These are phyloP conservation scores for Caracal caracal DNA, from an alignment of 2,113 vertebrate genomes.

Conservation along the genomic window DNA sequence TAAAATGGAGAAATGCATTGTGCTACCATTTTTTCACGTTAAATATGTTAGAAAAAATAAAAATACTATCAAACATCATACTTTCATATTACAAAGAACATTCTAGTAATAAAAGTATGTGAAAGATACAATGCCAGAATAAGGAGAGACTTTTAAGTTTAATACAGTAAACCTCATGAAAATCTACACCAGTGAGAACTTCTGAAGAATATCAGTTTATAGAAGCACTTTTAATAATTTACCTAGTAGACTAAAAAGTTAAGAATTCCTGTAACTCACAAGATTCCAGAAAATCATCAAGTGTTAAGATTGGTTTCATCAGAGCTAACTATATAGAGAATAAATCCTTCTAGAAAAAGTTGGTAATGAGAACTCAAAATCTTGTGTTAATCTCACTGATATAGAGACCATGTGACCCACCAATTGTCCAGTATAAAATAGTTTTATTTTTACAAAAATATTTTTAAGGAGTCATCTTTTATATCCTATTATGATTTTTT, in stretches of 20 bases:
- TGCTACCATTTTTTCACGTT: background rate
- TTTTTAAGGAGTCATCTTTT: background rate
- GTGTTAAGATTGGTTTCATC: background rate
- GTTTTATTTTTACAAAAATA: background rate
- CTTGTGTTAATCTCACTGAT: background rate
- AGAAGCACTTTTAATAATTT: background rate
- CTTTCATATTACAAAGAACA: background rate
- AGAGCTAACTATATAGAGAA: background rate
- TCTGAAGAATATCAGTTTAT: background rate
- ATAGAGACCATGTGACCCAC: background rate
- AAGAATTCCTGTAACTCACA: background rate
- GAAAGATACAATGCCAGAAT: background rate
- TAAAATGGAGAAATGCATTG: background rate
- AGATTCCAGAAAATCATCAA: background rate
- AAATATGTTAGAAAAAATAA: background rate
- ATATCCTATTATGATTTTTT: background rate
- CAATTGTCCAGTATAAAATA: background rate
- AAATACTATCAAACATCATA: background rate
- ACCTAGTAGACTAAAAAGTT: background rate
- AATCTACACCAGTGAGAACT: background rate
- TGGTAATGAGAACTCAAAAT: background rate
- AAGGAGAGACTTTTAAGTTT: background rate
- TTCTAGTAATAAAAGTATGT: background rate
- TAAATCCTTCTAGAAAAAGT: background rate
- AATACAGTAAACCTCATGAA: background rate